Percentiles rank a stretch among this genome's conserved stretches.
These are phyloP conservation scores for Augochlorella aurata DNA, from an alignment of 2,888 invertebrate genomes.

Conservation along the genomic window DNA sequence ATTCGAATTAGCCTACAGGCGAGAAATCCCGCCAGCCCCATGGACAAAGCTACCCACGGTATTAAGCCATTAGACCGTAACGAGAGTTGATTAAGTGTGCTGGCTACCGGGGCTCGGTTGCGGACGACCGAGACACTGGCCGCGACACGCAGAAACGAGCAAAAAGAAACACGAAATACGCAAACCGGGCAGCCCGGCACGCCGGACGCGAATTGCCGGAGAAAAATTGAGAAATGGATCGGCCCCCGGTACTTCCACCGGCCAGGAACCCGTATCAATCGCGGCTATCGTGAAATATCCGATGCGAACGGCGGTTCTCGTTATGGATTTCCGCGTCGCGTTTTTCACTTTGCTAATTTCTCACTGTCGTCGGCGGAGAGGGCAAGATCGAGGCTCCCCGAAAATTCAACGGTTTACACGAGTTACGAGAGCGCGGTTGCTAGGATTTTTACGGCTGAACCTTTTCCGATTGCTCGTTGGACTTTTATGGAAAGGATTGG, in stretches of 20 bases:
- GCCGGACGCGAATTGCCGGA: background rate
- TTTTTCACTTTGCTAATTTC: background rate
- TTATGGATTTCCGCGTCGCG: background rate
- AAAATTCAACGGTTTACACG: too few relatives aligned
- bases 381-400: background rate
- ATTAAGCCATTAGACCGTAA: slow-evolving; percentile 75
- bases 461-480: too few relatives aligned
- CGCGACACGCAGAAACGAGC: slow-evolving; percentile 43
- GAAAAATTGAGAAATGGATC: slow-evolving; percentile 11
- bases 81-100: slow-evolving; percentile 75
- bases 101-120: slow-evolving; percentile 30
- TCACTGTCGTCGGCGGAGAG: background rate
- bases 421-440: too few relatives aligned
- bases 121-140: slow-evolving; percentile 44
- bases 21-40: slow-evolving; percentile 56
- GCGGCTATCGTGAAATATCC: background rate
- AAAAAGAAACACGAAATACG: background rate
- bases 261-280: background rate
- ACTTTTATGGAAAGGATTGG: too few relatives aligned
- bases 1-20: slow-evolving; percentile 72
- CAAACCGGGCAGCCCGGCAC: slow-evolving; percentile 13
- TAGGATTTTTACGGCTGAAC: too few relatives aligned
- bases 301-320: background rate
- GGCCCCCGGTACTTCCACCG: background rate
- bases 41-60: slow-evolving; percentile 73